Base-by-base conservation (phyloP, 2,113 vertebrate genomes). In the Hippolais icterina region DNA sequence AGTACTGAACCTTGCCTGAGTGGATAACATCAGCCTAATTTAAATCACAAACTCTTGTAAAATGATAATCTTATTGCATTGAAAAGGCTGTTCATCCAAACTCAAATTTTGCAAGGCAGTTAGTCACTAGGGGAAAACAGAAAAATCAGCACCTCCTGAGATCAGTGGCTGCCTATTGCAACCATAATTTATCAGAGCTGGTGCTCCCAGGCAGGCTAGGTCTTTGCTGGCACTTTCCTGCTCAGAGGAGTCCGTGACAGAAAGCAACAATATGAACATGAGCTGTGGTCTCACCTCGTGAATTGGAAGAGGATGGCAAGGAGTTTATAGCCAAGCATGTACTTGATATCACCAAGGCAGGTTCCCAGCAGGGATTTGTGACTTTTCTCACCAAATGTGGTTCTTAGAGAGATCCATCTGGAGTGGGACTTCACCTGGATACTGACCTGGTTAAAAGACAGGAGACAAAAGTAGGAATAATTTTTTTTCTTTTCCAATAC, bases 321-420 rank as follows among this genome's bases (percentile, higher is more conserved):
- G 41, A 44, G 15, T 49, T 83, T 64, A 42, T 2, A 76, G 70
- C 19, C 47, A 61, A 50, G 15, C 14, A 59, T 53, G 35, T 5
- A 20, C 22, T 37, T 11, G 22, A 57, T 1, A 44, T 65, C 59
- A 50, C 46, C 1, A 3, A 35, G 0, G 2, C 8, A 33, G 35
- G 23, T 63, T 22, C 41, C 33, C 70, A 57, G 82, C 15, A 37
- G 59, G 27, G 37, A 56, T 60, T 37, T 72, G 20, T 46, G 31
- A n/a, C 17, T 29, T 64, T 88, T 52, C 57, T 93, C 87, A 79
- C 18, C 47, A 52, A 37, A 64, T 29, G 11, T 28, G 10, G 5
- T 46, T 90, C 77, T 68, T 60, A 5, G 21, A 49, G 74, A 21
- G 31, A 77, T 61, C 83, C 63, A 77, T 46, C 61, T 76, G 49